A percentile compares a stretch with the other conserved stretches of the same genome.
These are phyloP conservation scores for Andrena marginata DNA, from an alignment of 2,888 invertebrate species.

Conservation along the genomic window DNA sequence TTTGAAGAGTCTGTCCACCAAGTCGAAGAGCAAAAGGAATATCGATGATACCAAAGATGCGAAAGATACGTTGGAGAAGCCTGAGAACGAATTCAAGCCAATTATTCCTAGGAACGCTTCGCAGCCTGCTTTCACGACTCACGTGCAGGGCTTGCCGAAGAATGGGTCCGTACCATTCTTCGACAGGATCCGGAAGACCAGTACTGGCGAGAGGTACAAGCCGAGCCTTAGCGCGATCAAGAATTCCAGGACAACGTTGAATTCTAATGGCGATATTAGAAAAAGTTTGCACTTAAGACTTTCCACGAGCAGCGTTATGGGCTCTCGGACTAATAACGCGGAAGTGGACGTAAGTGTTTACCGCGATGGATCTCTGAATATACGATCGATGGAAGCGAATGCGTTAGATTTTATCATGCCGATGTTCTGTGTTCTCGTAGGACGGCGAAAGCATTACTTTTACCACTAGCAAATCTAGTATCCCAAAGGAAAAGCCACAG, in stretches of 20 bases:
- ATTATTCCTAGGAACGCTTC: slow-evolving; percentile 93
- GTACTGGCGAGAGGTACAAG: slow-evolving; percentile 93
- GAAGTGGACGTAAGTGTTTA: slow-evolving; percentile 85
- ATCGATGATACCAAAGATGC: slow-evolving; percentile 84
- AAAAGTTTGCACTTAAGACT: slow-evolving; percentile 87
- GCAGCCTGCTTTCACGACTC: slow-evolving; percentile 93
- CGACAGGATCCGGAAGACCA: slow-evolving; percentile 93
- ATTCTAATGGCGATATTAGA: slow-evolving; percentile 91
- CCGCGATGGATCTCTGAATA: neutral
- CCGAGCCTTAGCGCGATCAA: slow-evolving; percentile 93
- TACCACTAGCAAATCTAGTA: slow-evolving; percentile 86
- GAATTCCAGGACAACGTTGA: slow-evolving; percentile 91
- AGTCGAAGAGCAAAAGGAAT: slow-evolving; percentile 79
- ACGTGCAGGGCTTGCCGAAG: slow-evolving; percentile 91
- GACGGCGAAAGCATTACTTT: slow-evolving; percentile 90
- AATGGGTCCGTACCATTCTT: slow-evolving; percentile 97
- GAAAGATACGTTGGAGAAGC: slow-evolving; percentile 74
- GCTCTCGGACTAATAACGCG: slow-evolving; percentile 87
- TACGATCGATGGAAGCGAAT: neutral
- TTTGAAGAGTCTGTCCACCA: slow-evolving; percentile 78
- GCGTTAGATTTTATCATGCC: neutral
- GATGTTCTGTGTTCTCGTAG: slow-evolving; percentile 73
- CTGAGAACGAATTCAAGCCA: slow-evolving; percentile 84
- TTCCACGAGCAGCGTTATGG: slow-evolving; percentile 87
- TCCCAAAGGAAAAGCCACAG: slow-evolving; percentile 86